Base-by-base conservation (phyloP, 1,140 invertebrate genomes). In the Drosophila aff. region DNA sequence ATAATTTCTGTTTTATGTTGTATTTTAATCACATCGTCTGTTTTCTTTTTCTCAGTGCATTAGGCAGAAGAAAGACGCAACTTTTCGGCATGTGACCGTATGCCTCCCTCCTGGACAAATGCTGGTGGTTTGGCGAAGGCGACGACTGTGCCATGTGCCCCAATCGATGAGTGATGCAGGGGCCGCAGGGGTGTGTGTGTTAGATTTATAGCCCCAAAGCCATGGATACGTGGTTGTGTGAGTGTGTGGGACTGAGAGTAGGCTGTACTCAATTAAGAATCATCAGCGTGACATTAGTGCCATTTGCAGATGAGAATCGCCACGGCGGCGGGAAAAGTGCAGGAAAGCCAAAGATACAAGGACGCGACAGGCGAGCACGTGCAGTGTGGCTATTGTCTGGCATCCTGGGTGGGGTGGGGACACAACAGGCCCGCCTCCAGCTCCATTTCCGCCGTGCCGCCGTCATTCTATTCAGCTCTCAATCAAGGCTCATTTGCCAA, bases 241-340 rank as follows among this genome's bases (percentile, higher is more conserved):
- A 41, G 15, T 43, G 36, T 68, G 74, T 41, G 40, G 15, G 28
- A 23, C 53, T 55, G 57, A 64, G 82, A 53, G 65, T 71, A 84
- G 78, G 73, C 78, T 78, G 74, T 90, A 89, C 78, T 85, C 85
- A 89, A 89, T 89, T 89, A 89, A 89, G 84, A 89, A 86, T 81
- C 85, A 89, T 90, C 85, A 90, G 85, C 77, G 81, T 90, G 81
- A 89, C 85, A 89, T 90, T 90, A 89, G 85, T 89, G 81, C 75
- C 85, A 85, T 82, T 90, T 82, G 74, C 64, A 78, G 75, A 68
- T 57, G 57, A 44, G 44, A 63, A 74, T 50, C 71, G 28, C 26
- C 47, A 49, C 23, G 23, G 9, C 18, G 65, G 33, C 43, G 40
- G 55, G 36, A 38, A 50, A 57, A 72, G 66, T 71, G 63, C 66